A percentile compares a stretch with the other conserved stretches of the same genome.
Conservation (phyloP, 1,140 invertebrate genomes). For the Saxidomus purpurata region DNA sequence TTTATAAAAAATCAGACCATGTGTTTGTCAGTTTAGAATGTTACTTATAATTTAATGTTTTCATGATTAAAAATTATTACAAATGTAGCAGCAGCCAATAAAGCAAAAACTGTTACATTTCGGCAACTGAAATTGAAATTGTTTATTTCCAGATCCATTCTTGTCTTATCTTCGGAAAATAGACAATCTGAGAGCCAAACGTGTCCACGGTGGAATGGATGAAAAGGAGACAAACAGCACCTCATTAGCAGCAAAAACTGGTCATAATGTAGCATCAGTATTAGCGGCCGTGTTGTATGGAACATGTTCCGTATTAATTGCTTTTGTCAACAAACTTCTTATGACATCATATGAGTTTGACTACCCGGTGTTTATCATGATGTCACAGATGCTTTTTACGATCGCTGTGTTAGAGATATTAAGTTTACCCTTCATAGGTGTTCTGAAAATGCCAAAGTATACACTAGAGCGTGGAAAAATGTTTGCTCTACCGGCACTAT, state of each 20-base stretch:
- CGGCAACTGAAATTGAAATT: too few relatives aligned
- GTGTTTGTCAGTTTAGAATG: too few relatives aligned
- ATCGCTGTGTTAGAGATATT: constrained; percentile 83
- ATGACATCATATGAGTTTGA: constrained; percentile 86
- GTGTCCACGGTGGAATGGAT: background rate
- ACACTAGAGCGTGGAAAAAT: constrained; percentile 82
- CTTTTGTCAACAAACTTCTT: constrained; percentile 87
- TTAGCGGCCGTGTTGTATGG: constrained; percentile 87
- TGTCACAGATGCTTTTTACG: constrained; percentile 86
- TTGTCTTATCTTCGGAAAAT: background rate
- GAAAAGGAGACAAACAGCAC: background rate
- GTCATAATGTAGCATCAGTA: constrained; percentile 73
- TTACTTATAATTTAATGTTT: too few relatives aligned
- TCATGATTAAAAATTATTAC: too few relatives aligned
- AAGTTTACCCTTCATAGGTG: constrained; percentile 68
- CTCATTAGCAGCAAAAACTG: background rate
- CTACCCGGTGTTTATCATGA: constrained; percentile 87
- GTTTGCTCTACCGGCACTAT: constrained; percentile 86
- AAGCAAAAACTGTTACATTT: too few relatives aligned
- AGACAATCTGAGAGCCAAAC: background rate
- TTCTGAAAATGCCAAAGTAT: constrained; percentile 84
- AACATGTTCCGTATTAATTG: constrained; percentile 86
- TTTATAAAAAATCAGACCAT: too few relatives aligned
- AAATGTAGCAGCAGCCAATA: too few relatives aligned
- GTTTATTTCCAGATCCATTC: background rate